These are phyloP conservation scores for Ectropis grisescens DNA, from an alignment of 1,140 invertebrate genomes.

Conservation along the genomic window DNA sequence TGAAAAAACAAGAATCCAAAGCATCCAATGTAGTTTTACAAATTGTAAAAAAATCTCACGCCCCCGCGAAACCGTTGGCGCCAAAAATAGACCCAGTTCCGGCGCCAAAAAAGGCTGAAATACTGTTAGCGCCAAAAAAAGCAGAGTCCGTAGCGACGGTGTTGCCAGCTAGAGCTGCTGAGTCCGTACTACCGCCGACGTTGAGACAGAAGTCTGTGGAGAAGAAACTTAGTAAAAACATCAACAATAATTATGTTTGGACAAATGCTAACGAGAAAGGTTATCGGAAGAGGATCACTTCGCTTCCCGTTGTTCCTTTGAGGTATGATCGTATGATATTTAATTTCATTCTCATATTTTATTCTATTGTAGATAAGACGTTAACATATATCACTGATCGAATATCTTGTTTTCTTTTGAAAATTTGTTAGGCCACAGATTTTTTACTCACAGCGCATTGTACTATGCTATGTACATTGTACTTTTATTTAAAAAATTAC, in stretches of 20 bases:
- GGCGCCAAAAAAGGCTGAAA: too few species aligned
- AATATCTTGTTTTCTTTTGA: slow-evolving; percentile 13
- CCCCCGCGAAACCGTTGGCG: slow-evolving; percentile 25
- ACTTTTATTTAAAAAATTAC: too few species aligned
- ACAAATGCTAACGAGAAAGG: slow-evolving; percentile 38
- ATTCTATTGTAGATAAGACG: too few species aligned
- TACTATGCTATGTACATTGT: too few species aligned
- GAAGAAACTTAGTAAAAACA: slow-evolving; percentile 42
- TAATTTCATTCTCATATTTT: too few species aligned
- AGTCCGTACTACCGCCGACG: slow-evolving; percentile 43
- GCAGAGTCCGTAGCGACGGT: too few species aligned
- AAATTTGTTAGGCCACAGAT: too few species aligned
- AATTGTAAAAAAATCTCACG: slow-evolving; percentile 45
- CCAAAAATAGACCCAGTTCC: too few species aligned
- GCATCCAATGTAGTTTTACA: slow-evolving; percentile 37
- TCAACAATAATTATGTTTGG: slow-evolving; percentile 58
- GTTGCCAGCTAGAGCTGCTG: too few species aligned
- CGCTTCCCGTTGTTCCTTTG: slow-evolving; percentile 13
- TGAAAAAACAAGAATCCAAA: slow-evolving; percentile 30
- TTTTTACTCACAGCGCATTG: too few species aligned
- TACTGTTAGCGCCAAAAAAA: too few species aligned
- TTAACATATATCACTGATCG: slow-evolving; percentile 24
- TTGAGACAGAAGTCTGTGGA: slow-evolving; percentile 35
- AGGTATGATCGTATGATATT: too few species aligned
- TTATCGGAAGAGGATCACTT: slow-evolving; percentile 16